phyloP scores from a whole-genome alignment of 2,797 vertebrate genomes.

The Myiotriccus ornatus region DNA sequence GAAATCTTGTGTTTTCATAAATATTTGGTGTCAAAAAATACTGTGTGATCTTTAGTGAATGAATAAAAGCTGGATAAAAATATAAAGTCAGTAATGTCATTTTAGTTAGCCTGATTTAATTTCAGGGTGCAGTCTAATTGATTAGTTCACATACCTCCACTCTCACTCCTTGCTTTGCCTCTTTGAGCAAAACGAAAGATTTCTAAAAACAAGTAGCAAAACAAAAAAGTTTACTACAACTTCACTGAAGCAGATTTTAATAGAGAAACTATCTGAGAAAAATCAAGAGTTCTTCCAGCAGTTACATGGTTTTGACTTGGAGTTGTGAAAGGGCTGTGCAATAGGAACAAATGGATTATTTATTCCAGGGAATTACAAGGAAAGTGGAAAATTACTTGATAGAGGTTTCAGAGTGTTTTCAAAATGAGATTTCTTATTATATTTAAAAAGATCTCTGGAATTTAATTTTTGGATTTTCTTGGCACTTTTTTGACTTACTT shows the following conservation, averaged over 20 bases:
- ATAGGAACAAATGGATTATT: neutral
- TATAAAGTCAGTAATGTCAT: neutral
- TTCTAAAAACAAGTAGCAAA: neutral
- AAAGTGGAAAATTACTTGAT: neutral
- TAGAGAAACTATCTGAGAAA: neutral
- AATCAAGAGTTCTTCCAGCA: neutral
- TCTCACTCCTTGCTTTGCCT: neutral
- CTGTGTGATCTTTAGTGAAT: neutral
- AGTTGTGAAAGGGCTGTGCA: neutral
- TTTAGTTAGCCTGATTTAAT: neutral
- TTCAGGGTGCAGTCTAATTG: neutral
- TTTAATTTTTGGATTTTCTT: conserved; percentile 27
- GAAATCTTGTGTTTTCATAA: neutral
- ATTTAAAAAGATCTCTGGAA: neutral
- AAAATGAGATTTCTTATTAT: neutral
- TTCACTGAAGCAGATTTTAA: neutral
- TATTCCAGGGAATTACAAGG: neutral
- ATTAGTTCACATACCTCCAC: neutral
- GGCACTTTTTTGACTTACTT: neutral
- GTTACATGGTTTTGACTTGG: neutral
- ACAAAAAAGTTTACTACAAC: neutral
- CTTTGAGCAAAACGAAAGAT: neutral
- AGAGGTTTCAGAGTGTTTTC: neutral
- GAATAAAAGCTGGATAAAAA: neutral
- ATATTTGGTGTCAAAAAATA: neutral